Evolutionary conservation across 2,113 vertebrate species (phyloP).

Genomic region (Bagarius yarrelli): DNA sequence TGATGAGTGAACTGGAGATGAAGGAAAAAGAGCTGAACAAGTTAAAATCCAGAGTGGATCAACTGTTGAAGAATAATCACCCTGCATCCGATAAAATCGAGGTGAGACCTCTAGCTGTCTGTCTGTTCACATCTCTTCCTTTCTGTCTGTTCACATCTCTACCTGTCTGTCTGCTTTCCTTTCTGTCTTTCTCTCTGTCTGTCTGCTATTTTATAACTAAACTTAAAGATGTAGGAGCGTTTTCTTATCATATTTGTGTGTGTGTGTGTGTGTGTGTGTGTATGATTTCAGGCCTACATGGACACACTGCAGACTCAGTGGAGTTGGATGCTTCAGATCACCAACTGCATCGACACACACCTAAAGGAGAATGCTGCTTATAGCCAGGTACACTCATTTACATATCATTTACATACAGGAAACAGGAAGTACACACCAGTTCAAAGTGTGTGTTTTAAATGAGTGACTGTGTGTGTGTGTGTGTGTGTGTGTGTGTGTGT

Average conservation of each 20-base stretch:
- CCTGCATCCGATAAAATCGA: constrained; percentile 94
- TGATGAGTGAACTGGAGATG: constrained; percentile 91
- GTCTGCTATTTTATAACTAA: too few relatives aligned
- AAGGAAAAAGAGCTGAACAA: constrained; percentile 97
- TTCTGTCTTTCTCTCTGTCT: background rate
- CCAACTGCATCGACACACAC: constrained; percentile 91
- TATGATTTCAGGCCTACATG: constrained; percentile 83
- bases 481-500: background rate
- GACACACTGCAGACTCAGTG: constrained; percentile 97
- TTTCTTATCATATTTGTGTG: background rate
- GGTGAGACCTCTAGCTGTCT: constrained; percentile 61
- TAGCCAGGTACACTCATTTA: constrained; percentile 78
- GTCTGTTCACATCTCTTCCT: background rate
- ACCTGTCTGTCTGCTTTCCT: background rate
- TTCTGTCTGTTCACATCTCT: too few relatives aligned
- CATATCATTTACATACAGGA: background rate
- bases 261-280: constrained; percentile 31
- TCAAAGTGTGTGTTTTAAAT: background rate
- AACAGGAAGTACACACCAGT: background rate
- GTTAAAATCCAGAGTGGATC: constrained; percentile 87
- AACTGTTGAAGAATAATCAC: constrained; percentile 82
- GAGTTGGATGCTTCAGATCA: constrained; percentile 99
- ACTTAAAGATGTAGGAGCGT: too few relatives aligned
- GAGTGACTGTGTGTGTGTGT: too few relatives aligned
- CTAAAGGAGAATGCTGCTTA: constrained; percentile 95